A percentile compares a stretch with the other conserved stretches of the same genome.
These are phyloP conservation scores for Dufourea novaeangliae DNA, from an alignment of 1,140 invertebrate genomes.

Conservation along the genomic window DNA sequence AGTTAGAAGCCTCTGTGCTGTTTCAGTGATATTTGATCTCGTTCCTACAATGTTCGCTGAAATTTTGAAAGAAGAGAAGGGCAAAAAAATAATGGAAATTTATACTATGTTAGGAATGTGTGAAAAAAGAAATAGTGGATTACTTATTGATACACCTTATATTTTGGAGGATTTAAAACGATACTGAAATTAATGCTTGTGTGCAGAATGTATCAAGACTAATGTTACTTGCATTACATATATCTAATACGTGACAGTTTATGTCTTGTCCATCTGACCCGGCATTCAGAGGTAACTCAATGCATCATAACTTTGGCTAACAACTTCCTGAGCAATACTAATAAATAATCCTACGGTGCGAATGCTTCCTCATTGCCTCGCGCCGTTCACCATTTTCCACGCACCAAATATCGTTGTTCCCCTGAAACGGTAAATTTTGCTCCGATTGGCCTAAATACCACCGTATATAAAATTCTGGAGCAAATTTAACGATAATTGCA, in stretches of 20 bases:
- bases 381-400: constrained; percentile 6
- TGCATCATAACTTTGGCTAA: constrained; percentile 34
- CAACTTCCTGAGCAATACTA: constrained; percentile 38
- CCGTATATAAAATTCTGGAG: too few relatives aligned
- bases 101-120: too few relatives aligned
- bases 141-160: too few relatives aligned
- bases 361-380: constrained; percentile 35
- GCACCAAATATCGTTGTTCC: neutral
- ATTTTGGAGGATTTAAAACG: too few relatives aligned
- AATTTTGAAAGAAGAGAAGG: too few relatives aligned
- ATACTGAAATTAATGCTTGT: too few relatives aligned
- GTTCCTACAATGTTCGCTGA: too few relatives aligned
- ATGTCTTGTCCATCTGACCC: neutral
- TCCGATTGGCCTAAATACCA: neutral
- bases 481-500: too few relatives aligned
- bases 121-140: too few relatives aligned
- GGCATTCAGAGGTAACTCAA: constrained; percentile 18
- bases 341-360: constrained; percentile 42
- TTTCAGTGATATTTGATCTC: too few relatives aligned
- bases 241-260: neutral
- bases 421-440: constrained; percentile 19
- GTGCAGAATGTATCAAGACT: neutral
- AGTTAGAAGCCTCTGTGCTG: too few relatives aligned
- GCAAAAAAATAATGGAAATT: too few relatives aligned
- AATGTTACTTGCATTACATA: neutral